Evolutionary conservation across 1,140 invertebrate species (phyloP), one percentile per base, ranked within the genome.

Genomic region (Nymphalis io): DNA sequence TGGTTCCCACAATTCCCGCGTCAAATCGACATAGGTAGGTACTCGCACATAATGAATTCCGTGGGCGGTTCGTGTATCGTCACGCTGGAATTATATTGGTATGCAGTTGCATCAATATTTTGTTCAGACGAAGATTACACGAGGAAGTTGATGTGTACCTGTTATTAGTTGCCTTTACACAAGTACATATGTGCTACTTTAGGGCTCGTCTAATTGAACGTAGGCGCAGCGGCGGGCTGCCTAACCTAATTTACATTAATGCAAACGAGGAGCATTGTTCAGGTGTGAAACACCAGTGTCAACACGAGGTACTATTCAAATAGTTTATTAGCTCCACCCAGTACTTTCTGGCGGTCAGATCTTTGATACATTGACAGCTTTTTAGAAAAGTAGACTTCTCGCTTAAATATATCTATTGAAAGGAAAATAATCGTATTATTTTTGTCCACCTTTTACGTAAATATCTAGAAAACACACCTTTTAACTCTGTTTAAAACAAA

Each of bases 211-310:
- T 91, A 91, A 89, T 89, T 89, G 87, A 83, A 86, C 70, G 86
- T 87, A 87, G 88, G 86, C 86, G 85, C 83, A 80, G 84, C 88
- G 79, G 83, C 82, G 83, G 79, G 76, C 82, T 78, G 82, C 83
- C 83, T 91, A 89, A 89, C 87, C 87, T 89, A 91, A 91, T 91
- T 91, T 91, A 91, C 88, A 90, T 90, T 90, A 91, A 91, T 89
- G 89, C 86, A 91, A 91, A 91, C 87, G 87, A 90, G 88, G 65
- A 86, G 86, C 89, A 89, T 91, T 91, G 89, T 89, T 89, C 89
- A 89, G 87, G 89, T 91, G 89, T 88, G 86, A 91, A 91, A 88
- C 87, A 85, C 85, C 82, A 91, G 87, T 91, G 89, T 91, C 89
- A 91, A 91, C 89, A 91, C 84, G 73, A 79, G 80, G 83, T 80